These are phyloP conservation scores for Wiebesia pumilae DNA, from an alignment of 1,140 invertebrate genomes.

Conservation along the genomic window DNA sequence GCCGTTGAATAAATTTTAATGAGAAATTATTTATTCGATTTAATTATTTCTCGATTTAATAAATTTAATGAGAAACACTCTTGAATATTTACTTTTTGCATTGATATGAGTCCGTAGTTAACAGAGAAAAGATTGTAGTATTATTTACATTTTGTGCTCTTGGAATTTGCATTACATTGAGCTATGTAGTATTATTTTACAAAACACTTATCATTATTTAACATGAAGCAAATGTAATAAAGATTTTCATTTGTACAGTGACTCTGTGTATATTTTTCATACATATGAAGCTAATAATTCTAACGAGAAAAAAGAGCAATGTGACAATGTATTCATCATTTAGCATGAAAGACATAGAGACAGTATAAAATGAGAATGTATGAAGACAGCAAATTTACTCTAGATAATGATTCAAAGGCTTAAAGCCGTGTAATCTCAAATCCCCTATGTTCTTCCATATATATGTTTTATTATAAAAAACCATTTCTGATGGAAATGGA, in stretches of 20 bases:
- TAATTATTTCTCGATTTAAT: too few relatives aligned
- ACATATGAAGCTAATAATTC: background rate
- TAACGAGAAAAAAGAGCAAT: background rate
- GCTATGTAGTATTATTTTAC: background rate
- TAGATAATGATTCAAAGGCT: constrained; percentile 3
- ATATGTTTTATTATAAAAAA: constrained; percentile 32
- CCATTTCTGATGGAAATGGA: constrained; percentile 43
- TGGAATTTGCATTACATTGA: background rate
- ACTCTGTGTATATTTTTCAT: background rate
- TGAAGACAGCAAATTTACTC: background rate
- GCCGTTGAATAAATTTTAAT: too few relatives aligned
- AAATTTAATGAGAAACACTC: too few relatives aligned
- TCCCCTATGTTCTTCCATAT: constrained; percentile 22
- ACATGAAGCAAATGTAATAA: too few relatives aligned
- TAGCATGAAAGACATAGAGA: background rate
- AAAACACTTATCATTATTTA: background rate
- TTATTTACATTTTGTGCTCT: background rate
- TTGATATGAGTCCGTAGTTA: background rate
- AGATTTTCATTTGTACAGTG: background rate
- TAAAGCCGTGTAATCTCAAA: constrained; percentile 24
- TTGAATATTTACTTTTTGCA: too few relatives aligned
- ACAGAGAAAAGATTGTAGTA: background rate
- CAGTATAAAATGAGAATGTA: background rate
- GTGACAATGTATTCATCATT: background rate
- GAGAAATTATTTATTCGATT: too few relatives aligned